phyloP scores from a whole-genome alignment of 1,140 invertebrate genomes.

The Pseudomyrmex sp. region DNA sequence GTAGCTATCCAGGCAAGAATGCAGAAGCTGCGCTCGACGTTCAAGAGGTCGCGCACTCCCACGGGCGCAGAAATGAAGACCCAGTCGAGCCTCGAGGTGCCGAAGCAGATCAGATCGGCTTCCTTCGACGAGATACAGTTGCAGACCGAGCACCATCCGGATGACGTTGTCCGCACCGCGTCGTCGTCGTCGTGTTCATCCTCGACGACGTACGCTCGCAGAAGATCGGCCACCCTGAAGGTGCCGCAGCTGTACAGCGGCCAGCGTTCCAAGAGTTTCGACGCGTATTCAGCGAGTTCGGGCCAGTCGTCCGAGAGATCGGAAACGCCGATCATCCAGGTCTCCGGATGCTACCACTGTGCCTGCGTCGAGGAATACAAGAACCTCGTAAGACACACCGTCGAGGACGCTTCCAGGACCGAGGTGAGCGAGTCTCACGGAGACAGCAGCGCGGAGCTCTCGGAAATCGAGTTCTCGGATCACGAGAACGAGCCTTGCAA shows the following conservation, averaged over 20 bases:
- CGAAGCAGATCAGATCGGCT: conserved; percentile 92
- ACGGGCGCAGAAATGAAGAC: conserved; percentile 95
- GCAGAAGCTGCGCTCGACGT: conserved; percentile 93
- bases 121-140: conserved; percentile 95
- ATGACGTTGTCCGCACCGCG: conserved; percentile 73
- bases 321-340: conserved; percentile 71
- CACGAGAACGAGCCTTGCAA: conserved; percentile 52
- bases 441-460: conserved; percentile 84
- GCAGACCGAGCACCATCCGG: conserved; percentile 87
- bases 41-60: conserved; percentile 93
- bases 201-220: conserved; percentile 81
- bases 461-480: conserved; percentile 84
- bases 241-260: conserved; percentile 88
- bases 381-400: conserved; percentile 55
- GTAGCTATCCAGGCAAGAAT: conserved; percentile 84
- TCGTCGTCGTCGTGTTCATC: conserved; percentile 81
- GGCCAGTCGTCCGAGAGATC: conserved; percentile 73
- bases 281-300: conserved; percentile 89
- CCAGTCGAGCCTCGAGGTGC: conserved; percentile 94
- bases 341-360: conserved; percentile 82
- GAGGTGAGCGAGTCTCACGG: conserved; percentile 54
- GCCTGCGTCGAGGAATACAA: conserved; percentile 84
- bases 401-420: conserved; percentile 59
- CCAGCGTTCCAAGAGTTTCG: conserved; percentile 91
- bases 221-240: conserved; percentile 84